Evolutionary conservation across 2,888 invertebrate species (phyloP).

Genomic region (Protodeltote pygarga): DNA sequence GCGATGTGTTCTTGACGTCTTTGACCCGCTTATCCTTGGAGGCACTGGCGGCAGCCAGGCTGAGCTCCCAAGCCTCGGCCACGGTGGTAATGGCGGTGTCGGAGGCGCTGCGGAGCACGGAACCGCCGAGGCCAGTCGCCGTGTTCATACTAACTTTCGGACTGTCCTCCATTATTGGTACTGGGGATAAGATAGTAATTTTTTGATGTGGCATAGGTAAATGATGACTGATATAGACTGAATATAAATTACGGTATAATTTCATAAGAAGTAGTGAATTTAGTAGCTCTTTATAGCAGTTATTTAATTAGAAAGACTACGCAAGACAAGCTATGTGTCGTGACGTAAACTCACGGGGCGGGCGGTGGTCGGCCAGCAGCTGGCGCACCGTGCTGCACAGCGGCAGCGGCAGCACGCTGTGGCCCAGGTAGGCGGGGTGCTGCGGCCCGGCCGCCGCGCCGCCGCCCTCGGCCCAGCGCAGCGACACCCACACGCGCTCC

Average conservation of each 20-base stretch:
- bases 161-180: conserved; percentile 71
- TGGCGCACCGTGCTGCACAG: conserved; percentile 92
- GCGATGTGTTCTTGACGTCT: conserved; percentile 90
- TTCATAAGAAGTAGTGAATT: too few species aligned
- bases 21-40: conserved; percentile 96
- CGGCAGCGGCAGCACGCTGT: conserved; percentile 91
- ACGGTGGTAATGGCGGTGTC: conserved; percentile 93
- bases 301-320: background rate
- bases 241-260: too few species aligned
- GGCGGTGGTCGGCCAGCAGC: conserved; percentile 88
- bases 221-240: too few species aligned
- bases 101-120: conserved; percentile 88
- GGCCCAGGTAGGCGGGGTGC: conserved; percentile 86
- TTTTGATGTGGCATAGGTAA: background rate
- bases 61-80: conserved; percentile 92
- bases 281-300: too few species aligned
- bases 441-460: conserved; percentile 88
- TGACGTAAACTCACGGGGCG: conserved; percentile 60
- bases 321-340: background rate
- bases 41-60: conserved; percentile 94
- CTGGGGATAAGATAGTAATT: conserved; percentile 42
- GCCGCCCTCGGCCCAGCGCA: conserved; percentile 80
- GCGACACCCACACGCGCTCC: conserved; percentile 93
- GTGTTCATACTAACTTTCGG: conserved; percentile 53
- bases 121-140: conserved; percentile 86